Evolutionary conservation across 2,113 vertebrate genomes (phyloP).

Genomic region (Prinia subflava): DNA sequence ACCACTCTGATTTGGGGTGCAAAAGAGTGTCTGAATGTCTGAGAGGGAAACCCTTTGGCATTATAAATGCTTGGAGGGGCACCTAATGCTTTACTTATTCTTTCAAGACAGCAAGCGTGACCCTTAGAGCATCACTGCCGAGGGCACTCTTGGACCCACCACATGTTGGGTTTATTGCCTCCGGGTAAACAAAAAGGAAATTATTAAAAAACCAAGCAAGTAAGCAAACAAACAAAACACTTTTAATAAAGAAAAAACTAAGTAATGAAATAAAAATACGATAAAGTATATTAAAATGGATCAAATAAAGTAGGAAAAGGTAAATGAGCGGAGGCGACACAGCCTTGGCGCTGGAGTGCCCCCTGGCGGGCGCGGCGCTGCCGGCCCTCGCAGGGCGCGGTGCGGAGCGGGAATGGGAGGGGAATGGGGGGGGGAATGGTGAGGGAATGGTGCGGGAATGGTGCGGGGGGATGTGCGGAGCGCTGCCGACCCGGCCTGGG

Average conservation of each 20-base stretch:
- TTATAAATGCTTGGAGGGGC: neutral
- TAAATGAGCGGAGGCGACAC: rapidly evolving
- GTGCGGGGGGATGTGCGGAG: neutral
- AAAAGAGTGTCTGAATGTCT: neutral
- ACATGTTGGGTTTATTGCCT: rapidly evolving
- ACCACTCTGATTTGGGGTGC: neutral
- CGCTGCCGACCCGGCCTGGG: neutral
- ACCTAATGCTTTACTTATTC: neutral
- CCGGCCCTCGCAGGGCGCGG: too few relatives aligned
- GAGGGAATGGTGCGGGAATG: too few relatives aligned
- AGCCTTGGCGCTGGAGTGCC: neutral
- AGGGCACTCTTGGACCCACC: too few relatives aligned
- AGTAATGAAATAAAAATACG: neutral
- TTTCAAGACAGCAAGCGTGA: neutral
- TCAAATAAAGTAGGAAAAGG: neutral
- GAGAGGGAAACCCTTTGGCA: neutral
- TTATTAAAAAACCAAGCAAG: neutral
- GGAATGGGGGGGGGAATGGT: too few relatives aligned
- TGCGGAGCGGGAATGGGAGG: neutral
- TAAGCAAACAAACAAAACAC: too few relatives aligned
- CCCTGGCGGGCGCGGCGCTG: neutral
- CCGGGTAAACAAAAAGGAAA: neutral
- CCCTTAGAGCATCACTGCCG: neutral
- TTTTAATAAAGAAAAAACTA: rapidly evolving
- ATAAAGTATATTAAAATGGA: neutral